These are phyloP conservation scores for Loripinus fragilis DNA, from an alignment of 2,888 invertebrate genomes.

Conservation along the genomic window DNA sequence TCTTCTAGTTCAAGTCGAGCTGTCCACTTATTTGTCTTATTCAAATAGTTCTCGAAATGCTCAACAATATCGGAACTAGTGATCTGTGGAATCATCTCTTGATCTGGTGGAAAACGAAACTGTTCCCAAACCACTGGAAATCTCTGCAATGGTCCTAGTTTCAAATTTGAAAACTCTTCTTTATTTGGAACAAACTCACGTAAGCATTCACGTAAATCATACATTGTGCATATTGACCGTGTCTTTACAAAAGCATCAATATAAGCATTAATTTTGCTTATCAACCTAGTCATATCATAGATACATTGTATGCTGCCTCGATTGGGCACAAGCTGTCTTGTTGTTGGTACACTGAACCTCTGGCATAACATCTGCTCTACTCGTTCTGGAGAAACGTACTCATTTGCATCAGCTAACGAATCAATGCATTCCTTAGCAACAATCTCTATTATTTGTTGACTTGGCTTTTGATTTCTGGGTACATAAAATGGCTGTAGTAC, in stretches of 20 bases:
- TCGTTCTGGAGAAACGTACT: constrained; percentile 74
- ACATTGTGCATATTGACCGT: constrained; percentile 75
- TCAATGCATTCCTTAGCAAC: constrained; percentile 79
- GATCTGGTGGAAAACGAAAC: constrained; percentile 78
- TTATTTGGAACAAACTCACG: constrained; percentile 68
- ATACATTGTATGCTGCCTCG: constrained; percentile 65
- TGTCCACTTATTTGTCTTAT: constrained; percentile 75
- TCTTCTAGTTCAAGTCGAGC: constrained; percentile 69
- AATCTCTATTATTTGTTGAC: constrained; percentile 67
- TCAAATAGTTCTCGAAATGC: constrained; percentile 71
- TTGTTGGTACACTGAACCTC: constrained; percentile 54
- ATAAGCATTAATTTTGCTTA: constrained; percentile 73
- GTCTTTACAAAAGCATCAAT: constrained; percentile 78
- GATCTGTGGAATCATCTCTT: constrained; percentile 75
- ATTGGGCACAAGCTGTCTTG: constrained; percentile 47
- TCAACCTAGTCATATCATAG: constrained; percentile 69
- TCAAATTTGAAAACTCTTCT: constrained; percentile 71
- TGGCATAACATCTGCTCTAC: constrained; percentile 74
- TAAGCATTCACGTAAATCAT: constrained; percentile 74
- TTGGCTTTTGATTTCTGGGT: constrained; percentile 29
- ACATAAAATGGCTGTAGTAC: constrained; percentile 43
- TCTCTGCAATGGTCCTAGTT: constrained; percentile 78
- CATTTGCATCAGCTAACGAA: constrained; percentile 73
- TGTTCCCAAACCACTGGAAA: constrained; percentile 75
- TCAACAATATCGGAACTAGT: constrained; percentile 75